A percentile compares a stretch with the other conserved stretches of the same genome.
phyloP scores from a whole-genome alignment of 2,113 vertebrate genomes.

The Leptosomus discolor region DNA sequence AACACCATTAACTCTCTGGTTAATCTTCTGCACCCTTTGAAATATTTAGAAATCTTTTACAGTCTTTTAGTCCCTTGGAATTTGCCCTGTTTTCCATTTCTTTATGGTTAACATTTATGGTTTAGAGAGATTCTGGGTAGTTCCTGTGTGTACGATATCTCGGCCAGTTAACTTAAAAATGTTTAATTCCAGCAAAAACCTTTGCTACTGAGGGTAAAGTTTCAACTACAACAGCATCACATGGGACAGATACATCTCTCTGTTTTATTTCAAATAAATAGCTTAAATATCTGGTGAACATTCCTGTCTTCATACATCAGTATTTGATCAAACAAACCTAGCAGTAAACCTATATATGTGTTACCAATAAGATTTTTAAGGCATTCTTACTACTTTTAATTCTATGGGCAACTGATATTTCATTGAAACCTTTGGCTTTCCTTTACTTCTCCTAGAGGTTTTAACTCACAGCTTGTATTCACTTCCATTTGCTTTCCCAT shows the following conservation, averaged over 20 bases:
- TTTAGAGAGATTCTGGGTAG: neutral
- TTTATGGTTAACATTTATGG: neutral
- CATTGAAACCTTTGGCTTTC: neutral
- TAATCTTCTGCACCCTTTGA: neutral
- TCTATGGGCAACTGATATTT: neutral
- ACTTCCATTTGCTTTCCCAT: neutral
- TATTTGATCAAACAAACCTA: conserved; percentile 6
- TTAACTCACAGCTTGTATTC: neutral
- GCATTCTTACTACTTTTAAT: neutral
- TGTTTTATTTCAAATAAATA: conserved; percentile 8
- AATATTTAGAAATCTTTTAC: neutral
- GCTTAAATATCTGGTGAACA: neutral
- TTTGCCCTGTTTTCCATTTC: neutral
- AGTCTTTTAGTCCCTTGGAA: neutral
- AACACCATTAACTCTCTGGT: neutral
- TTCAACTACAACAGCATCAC: neutral
- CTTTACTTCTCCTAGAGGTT: neutral
- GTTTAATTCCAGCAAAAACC: neutral
- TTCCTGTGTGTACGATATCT: neutral
- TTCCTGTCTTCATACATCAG: neutral
- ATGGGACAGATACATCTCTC: neutral
- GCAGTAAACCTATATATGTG: neutral
- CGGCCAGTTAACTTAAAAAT: neutral
- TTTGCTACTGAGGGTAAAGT: neutral
- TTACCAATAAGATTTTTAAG: neutral